Evolutionary conservation across 2,888 invertebrate species (phyloP), one percentile per base, ranked within the genome.

Genomic region (Barypeithes pellucidus): DNA sequence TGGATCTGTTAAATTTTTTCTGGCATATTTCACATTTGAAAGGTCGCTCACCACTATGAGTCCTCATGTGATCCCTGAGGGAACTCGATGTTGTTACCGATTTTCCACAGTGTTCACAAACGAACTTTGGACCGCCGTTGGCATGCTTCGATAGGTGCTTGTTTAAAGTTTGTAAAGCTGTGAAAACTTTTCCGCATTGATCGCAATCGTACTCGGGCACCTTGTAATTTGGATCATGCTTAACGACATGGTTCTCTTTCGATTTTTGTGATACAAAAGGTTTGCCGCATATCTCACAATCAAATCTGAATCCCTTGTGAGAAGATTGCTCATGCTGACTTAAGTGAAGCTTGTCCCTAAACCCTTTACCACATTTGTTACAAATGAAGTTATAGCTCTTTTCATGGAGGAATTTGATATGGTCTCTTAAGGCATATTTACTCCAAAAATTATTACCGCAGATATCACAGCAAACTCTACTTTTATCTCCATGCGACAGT

Each of bases 381-480:
- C 84, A 84, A 54, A 79, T 79, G 16, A 70, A 80, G n/a, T 77
- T 77, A 61, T 78, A 83, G 87, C 89, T 74, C 87, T 88, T 52
- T 88, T 88, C 0, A 87, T 89, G 66, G 88, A 75, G 45, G 50
- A 72, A 72, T 36, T 77, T 74, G 22, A 73, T 43, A 61, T 79
- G 79, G 39, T 77, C 72, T 24, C 69, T 78, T 4, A 79, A 57
- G 0, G 75, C 72, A 29, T 77, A 71, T 36, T 77, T 70, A 7
- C 72, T 77, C 68, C 77, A 77, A 68, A 78, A 81, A 9, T 61
- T 22, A 47, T 75, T 72, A 8, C 75, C 73, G 62, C 81, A 81
- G 7, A 69, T 33, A 2, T 77, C 62, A 52, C 80, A 80, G 29
- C 67, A 67, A 16, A 77, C 75, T 9, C 45, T 60, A 41, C 76